phyloP scores from a whole-genome alignment of 2,888 invertebrate genomes.

The Tiliacea citrago region DNA sequence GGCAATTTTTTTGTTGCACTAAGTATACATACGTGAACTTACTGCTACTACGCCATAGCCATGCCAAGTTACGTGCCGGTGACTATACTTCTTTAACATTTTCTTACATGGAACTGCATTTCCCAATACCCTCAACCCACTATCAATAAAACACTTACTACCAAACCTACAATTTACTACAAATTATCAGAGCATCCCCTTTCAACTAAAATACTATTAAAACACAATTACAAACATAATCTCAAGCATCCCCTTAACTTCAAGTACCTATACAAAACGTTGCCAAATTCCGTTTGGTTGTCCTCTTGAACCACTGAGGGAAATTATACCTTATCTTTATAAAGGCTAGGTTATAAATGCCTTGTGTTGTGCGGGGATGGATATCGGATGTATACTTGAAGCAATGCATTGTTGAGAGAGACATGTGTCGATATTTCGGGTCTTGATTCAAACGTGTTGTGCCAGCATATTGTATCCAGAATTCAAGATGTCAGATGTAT shows the following conservation, averaged over 20 bases:
- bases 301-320: slow-evolving; percentile 21
- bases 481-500: slow-evolving; percentile 46
- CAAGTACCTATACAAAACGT: slow-evolving; percentile 82
- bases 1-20: too few species aligned
- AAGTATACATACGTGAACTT: too few species aligned
- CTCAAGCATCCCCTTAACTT: slow-evolving; percentile 83
- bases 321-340: slow-evolving; percentile 66
- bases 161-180: slow-evolving; percentile 51
- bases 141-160: slow-evolving; percentile 7
- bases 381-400: slow-evolving; percentile 81
- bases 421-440: slow-evolving; percentile 86
- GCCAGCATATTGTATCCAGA: slow-evolving; percentile 33
- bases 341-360: slow-evolving; percentile 55
- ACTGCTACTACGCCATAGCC: too few species aligned
- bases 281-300: slow-evolving; percentile 59
- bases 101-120: neutral
- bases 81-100: too few species aligned
- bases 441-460: slow-evolving; percentile 67
- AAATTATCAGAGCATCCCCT: slow-evolving; percentile 66
- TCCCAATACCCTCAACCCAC: neutral
- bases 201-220: slow-evolving; percentile 80
- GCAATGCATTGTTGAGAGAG: slow-evolving; percentile 78
- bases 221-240: slow-evolving; percentile 86
- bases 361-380: slow-evolving; percentile 63
- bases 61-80: too few species aligned